Conservation (phyloP, 1,140 invertebrate species). For the Solenopsis fugax region DNA sequence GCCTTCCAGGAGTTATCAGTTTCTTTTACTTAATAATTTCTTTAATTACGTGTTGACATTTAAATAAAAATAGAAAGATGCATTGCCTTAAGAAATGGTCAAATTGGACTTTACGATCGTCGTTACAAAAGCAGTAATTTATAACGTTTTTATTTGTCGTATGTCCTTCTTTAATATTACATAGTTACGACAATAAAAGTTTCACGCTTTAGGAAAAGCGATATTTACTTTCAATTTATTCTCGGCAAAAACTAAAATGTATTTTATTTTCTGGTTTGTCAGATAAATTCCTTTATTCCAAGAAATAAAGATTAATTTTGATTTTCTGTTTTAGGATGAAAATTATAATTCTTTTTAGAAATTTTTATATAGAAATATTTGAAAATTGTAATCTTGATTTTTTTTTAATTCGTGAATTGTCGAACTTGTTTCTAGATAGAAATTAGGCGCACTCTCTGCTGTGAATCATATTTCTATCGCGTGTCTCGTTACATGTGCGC, state of each 20-base stretch:
- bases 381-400: not conserved
- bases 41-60: conserved; percentile 30
- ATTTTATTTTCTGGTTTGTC: not conserved
- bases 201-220: not conserved
- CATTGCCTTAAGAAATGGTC: not conserved
- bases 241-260: not conserved
- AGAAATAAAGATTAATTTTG: not conserved
- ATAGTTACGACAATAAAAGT: not conserved
- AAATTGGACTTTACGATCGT: conserved; percentile 21
- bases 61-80: conserved; percentile 26
- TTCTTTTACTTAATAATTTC: not conserved
- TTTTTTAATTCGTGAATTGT: not conserved
- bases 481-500: conserved; percentile 32
- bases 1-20: not conserved
- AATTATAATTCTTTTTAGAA: not conserved
- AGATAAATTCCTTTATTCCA: not conserved
- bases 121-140: not conserved
- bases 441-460: not conserved
- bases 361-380: not conserved
- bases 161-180: not conserved
- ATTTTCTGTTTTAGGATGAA: not conserved
- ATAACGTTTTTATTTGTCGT: not conserved
- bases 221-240: not conserved
- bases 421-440: not conserved
- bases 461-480: conserved; percentile 28